Conservation (phyloP, 2,888 invertebrate genomes). For the Cremastobaeus sp. region DNA sequence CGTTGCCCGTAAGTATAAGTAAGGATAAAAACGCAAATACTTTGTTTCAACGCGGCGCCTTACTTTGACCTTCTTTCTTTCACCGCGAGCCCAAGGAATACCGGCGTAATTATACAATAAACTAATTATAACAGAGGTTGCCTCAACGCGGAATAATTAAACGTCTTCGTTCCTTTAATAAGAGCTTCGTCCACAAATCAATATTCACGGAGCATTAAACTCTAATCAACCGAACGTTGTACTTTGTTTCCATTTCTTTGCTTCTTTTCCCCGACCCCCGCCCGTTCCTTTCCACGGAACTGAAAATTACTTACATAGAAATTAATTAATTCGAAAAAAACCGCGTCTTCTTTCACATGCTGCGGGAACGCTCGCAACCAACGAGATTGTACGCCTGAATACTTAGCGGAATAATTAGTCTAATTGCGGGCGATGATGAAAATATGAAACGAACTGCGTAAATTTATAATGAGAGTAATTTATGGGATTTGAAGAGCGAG, state of each 20-base stretch:
- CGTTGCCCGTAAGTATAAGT: no score
- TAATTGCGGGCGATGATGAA: slow-evolving; percentile 47
- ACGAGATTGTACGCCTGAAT: not conserved
- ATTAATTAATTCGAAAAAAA: no score
- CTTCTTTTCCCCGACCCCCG: not conserved
- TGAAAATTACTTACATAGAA: no score
- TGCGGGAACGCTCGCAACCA: no score
- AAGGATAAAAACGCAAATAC: slow-evolving; percentile 63
- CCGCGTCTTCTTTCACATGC: no score
- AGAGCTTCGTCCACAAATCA: slow-evolving; percentile 14
- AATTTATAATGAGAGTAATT: slow-evolving; percentile 53
- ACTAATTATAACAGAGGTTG: slow-evolving; percentile 51
- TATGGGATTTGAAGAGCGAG: slow-evolving; percentile 55
- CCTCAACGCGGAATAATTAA: slow-evolving; percentile 51
- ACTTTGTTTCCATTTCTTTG: not conserved
- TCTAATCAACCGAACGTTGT: slow-evolving; percentile 18
- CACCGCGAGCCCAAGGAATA: slow-evolving; percentile 39
- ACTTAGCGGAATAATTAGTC: not conserved
- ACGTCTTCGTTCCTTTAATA: slow-evolving; percentile 14
- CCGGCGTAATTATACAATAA: slow-evolving; percentile 52
- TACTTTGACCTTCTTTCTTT: slow-evolving; percentile 33
- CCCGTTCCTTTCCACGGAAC: no score
- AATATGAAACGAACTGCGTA: slow-evolving; percentile 39
- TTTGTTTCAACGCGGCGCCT: slow-evolving; percentile 58
- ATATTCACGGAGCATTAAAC: slow-evolving; percentile 28